Evolutionary conservation across 2,888 invertebrate genomes (phyloP), one percentile per base, ranked within the genome.

Genomic region (Stenchaetothrips biformis): DNA sequence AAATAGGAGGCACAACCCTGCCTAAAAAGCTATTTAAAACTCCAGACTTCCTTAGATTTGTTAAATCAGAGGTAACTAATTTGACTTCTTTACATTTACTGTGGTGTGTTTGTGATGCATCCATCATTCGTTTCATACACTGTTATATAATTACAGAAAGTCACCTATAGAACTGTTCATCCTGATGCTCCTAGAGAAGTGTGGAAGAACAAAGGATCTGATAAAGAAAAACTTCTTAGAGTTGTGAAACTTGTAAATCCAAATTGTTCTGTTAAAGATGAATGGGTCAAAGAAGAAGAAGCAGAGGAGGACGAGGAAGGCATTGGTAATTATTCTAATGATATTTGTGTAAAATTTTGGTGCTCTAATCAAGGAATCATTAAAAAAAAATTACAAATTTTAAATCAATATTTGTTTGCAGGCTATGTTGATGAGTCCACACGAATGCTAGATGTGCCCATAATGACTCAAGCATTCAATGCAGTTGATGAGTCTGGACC

Each of bases 131-230:
- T 53, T 13, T 25, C 59, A 77, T 80, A 81, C 82, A 77, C 77
- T 81, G 81, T 80, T 80, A 83, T 79, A 74, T 62, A 74, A 80
- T 80, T 83, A 25, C 82, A 89, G 88, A 84, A 85, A 83, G 84
- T 90, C 48, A 88, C 89, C 0, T 91, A 90, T 83, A 87, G 90
- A 83, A 87, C 88, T 7, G 83, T 91, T 16, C 90, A 90, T 86
- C 92, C 92, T 21, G 86, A 91, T 83, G 90, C 91, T 0, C 83
- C 85, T 7, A 85, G 86, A 59, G 84, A 84, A 7, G 90, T 92
- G 84, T 91, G 89, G 88, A 88, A 87, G 82, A 85, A 85, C 16
- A 90, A 90, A 84, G 86, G 85, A 80, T 84, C 84, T 82, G 84
- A 85, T 4, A 87, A 86, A 81, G 91, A 91, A 83, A 89, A 89